phyloP scores from a whole-genome alignment of 2,113 vertebrate species.

The pig (Sus scrofa) region DNA sequence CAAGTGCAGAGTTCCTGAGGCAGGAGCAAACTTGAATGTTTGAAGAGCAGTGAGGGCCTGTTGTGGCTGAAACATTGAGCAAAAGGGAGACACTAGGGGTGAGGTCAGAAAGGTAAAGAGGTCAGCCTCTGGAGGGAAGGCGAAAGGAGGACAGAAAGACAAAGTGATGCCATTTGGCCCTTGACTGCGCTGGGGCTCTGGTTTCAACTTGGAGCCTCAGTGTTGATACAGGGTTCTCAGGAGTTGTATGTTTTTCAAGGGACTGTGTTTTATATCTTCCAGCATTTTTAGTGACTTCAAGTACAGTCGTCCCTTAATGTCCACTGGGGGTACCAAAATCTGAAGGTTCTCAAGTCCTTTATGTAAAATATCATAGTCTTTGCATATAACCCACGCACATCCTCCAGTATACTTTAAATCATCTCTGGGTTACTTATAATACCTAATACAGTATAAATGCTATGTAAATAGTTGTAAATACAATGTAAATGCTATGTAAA shows the following conservation, averaged over 20 bases:
- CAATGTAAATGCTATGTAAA: not conserved
- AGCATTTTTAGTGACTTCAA: slow-evolving; percentile 40
- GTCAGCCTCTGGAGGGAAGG: not conserved
- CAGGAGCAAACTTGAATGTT: not conserved
- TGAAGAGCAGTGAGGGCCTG: not conserved
- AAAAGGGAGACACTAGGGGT: not conserved
- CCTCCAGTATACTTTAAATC: not conserved
- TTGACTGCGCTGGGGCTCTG: not conserved
- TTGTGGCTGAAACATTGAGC: not conserved
- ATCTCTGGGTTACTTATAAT: not conserved
- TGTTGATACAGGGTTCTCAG: not conserved
- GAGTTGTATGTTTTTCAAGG: not conserved
- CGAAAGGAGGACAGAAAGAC: not conserved
- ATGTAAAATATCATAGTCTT: not conserved
- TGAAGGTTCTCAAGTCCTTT: not conserved
- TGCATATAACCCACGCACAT: not conserved
- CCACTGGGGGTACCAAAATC: not conserved
- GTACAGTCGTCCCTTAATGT: not conserved
- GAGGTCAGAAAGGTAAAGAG: not conserved
- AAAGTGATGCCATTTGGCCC: not conserved
- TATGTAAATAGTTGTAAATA: not conserved
- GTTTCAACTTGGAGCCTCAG: not conserved
- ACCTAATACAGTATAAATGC: not conserved
- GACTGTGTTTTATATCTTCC: not conserved
- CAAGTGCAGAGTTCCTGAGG: not conserved